Percentiles rank a stretch among this genome's conserved stretches.
phyloP scores from a whole-genome alignment of 2,888 invertebrate genomes.

The Rotaria socialis region DNA sequence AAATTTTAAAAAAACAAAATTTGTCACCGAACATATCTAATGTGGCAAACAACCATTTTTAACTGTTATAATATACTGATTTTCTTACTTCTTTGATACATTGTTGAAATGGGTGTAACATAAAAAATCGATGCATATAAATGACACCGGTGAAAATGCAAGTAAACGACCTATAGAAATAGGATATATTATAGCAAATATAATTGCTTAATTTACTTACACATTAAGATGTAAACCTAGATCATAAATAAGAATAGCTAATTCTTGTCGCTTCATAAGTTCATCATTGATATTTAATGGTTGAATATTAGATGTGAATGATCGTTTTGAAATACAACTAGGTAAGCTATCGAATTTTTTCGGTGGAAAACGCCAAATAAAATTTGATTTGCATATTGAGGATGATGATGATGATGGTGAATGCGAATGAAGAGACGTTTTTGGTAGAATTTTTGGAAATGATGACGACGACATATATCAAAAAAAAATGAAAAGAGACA shows the following conservation, averaged over 20 bases:
- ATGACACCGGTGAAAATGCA: constrained; percentile 98
- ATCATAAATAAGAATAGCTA: constrained; percentile 42
- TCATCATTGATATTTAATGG: constrained; percentile 33
- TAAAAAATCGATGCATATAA: constrained; percentile 98
- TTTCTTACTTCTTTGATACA: constrained; percentile 76
- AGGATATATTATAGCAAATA: neutral
- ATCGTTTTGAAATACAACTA: neutral
- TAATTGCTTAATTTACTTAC: neutral
- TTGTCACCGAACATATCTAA: too few species aligned
- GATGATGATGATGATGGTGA: neutral
- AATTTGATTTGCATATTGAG: neutral
- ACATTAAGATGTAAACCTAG: constrained; percentile 39
- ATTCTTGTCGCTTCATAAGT: constrained; percentile 43
- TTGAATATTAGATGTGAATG: neutral
- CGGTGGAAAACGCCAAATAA: constrained; percentile 17
- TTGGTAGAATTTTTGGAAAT: neutral
- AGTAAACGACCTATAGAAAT: constrained; percentile 48
- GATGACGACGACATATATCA: neutral
- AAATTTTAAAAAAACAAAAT: too few species aligned
- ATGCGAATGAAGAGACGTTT: neutral
- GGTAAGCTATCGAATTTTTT: neutral
- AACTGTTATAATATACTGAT: neutral
- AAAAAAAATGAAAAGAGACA: neutral
- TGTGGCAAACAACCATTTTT: too few species aligned
- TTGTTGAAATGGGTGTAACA: constrained; percentile 90